Percentiles rank a stretch among this genome's conserved stretches.
These are phyloP conservation scores for Semnornis frantzii DNA, from an alignment of 2,113 vertebrate species.

Conservation along the genomic window DNA sequence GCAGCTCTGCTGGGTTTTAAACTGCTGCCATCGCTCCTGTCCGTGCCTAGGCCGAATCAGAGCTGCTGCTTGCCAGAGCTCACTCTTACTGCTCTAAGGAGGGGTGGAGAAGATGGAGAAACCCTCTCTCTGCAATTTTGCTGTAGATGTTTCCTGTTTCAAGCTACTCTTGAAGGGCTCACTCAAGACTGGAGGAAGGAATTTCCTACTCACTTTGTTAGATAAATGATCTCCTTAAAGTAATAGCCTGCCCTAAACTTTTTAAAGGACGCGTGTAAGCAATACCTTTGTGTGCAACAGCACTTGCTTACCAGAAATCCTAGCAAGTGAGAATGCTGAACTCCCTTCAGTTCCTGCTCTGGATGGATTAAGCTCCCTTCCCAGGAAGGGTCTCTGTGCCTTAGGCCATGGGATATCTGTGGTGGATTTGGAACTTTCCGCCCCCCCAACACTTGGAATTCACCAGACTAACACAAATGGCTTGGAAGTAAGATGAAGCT, in stretches of 20 bases:
- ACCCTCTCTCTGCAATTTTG: no score
- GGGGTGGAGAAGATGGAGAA: no score
- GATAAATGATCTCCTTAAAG: background rate
- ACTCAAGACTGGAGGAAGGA: background rate
- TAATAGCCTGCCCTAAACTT: background rate
- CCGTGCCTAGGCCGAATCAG: no score
- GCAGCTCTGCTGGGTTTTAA: no score
- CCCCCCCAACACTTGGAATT: no score
- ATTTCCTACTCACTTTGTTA: background rate
- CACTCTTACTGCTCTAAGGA: no score
- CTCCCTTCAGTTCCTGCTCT: background rate
- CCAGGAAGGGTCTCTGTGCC: background rate
- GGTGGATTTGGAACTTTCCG: no score
- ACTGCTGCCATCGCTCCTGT: no score
- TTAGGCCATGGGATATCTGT: accelerated
- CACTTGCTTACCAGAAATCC: background rate
- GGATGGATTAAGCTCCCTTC: background rate
- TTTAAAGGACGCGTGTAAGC: background rate
- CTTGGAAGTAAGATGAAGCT: no score
- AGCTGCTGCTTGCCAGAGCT: no score
- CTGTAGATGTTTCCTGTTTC: background rate
- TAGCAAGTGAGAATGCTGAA: background rate
- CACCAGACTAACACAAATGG: no score
- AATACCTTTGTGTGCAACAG: background rate
- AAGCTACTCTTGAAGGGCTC: background rate